Evolutionary conservation across 2,888 invertebrate species (phyloP), one percentile per base, ranked within the genome.

Genomic region (Epicampocera succincta): DNA sequence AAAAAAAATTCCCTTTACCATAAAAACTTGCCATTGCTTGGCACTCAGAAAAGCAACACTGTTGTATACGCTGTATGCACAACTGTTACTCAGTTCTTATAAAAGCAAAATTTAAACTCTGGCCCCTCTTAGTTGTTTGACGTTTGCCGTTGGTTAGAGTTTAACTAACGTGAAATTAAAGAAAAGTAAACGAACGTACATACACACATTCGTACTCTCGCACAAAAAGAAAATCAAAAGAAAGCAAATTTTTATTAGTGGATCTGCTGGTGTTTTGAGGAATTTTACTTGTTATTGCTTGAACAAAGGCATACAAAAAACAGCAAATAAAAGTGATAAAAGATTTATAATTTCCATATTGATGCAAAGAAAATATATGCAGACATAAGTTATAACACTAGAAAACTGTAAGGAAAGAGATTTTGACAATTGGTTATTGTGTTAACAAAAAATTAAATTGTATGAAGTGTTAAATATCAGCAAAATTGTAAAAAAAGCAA

Each of bases 71-170:
- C 54, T 58, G 38, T 71, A 63, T 56, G 42, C 54, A 69, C 74
- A 75, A 74, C 74, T 65, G 69, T 69, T 73, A 61, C 58, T 58
- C 71, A 60, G 21, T 68, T 74, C 50, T 54, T 81, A 81, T 81
- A 81, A 77, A 81, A 77, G 44, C 56, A 17, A 77, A 58, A 50
- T 65, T 61, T 76, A n/a, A 68, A 42, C 46, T 61, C 11, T 12
- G 13, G 19, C 48, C 76, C 77, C 76, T 81, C 81, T 77, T 52
- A 81, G 81, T 81, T 68, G 81, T 81, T 81, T 81, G 81, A 81
- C 81, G 61, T 81, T 81, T 81, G 72, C 29, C 72, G 81, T 73
- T 81, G 68, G 68, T 68, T 80, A 80, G 69, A 60, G 80, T 75
- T 73, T 11, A 46, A 79, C 40, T 79, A 79, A 61, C 66, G 66